Evolutionary conservation across 2,113 vertebrate genomes (phyloP).

Genomic region (Eublepharis macularius): DNA sequence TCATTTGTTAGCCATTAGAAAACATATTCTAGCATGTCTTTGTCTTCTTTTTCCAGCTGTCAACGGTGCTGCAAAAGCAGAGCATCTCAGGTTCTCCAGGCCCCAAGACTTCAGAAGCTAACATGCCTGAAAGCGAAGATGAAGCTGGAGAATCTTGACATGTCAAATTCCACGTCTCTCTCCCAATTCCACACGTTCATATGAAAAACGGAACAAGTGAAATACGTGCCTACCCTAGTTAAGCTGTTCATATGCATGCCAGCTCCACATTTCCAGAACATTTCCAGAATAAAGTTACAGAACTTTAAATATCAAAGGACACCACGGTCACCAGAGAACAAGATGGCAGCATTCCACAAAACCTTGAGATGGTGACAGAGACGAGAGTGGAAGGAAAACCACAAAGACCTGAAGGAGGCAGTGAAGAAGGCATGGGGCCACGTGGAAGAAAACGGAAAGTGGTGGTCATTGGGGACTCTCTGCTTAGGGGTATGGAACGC

Average conservation of each 20-base stretch:
- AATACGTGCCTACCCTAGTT: background rate
- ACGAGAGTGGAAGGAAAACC: no score
- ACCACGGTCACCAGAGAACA: background rate
- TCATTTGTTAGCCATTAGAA: background rate
- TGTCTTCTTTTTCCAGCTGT: background rate
- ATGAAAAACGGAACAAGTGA: background rate
- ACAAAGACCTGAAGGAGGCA: no score
- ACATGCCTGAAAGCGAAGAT: no score
- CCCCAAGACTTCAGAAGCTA: background rate
- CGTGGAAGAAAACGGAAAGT: no score
- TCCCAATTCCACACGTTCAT: background rate
- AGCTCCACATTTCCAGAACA: no score
- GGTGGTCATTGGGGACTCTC: no score
- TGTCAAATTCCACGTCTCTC: background rate
- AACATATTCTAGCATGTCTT: background rate
- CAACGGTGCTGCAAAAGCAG: no score
- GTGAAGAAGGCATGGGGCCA: no score
- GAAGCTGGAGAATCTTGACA: background rate
- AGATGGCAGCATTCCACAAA: background rate
- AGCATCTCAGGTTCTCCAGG: background rate
- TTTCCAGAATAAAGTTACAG: no score
- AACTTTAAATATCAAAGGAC: background rate
- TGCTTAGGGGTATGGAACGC: no score
- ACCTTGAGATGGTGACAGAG: no score
- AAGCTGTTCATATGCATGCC: background rate